Evolutionary conservation across 1,140 invertebrate species (phyloP), one percentile per base, ranked within the genome.

Genomic region (Geopemphigus sp.): DNA sequence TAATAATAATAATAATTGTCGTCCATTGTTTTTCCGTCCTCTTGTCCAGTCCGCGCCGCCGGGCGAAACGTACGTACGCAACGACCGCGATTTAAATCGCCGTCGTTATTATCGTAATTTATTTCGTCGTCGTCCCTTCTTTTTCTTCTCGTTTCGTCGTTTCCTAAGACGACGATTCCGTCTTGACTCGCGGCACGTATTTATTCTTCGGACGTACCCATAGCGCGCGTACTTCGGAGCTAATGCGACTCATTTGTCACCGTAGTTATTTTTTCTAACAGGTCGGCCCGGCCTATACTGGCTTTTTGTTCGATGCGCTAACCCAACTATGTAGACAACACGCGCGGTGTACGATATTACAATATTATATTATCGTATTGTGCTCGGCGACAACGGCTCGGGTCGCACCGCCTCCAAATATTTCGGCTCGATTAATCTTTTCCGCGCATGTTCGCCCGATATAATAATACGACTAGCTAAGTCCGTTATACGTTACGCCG

Each of bases 151-250:
- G 14, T 50, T 50, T 50, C 14, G 5, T 39, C 8, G 3, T 39
- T 39, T 39, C 8, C 8, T 8, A 50, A 50, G 11, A 50, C n/a
- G 12, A 50, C 32, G 32, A 39, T 39, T 39, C 8, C 32, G 8
- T 12, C 47, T 5, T 5, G 12, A 66, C 63, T 19, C 63, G 32
- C 32, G 8, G 45, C 19, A 32, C 0, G n/a, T 19, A 45, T 45
- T n/a, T 68, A 68, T 68, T 68, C 45, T 68, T 50, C 39, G n/a
- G n/a, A 50, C 64, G 64, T 68, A 68, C 32, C n/a, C 64, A 47
- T 5, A n/a, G 32, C 32, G 32, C 11, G 39, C 63, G 15, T 45
- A 68, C 45, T 22, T 39, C 32, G 12, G 32, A 8, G 61, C 45
- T 66, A 66, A 66, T 66, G n/a, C 64, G 64, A 50, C 64, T 39